Evolutionary conservation across 2,888 invertebrate genomes (phyloP), one percentile per base, ranked within the genome.

Genomic region (Oxyscelio sp.): DNA sequence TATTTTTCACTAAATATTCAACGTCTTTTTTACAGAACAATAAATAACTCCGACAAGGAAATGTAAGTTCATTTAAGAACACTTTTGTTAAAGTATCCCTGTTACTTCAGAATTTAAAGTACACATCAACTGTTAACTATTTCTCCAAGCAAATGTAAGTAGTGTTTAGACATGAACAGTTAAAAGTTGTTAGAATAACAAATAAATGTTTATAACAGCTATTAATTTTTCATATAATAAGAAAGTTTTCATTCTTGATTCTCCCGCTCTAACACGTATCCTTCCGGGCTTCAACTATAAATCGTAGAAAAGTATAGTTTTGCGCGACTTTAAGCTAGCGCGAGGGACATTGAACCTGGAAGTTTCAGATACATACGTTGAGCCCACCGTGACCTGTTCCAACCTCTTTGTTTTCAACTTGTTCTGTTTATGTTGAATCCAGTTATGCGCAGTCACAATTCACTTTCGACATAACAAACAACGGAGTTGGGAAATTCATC

Each of bases 401-500:
- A 45, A 61, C 54, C 68, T 45, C 80, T 66, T 80, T 80, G 66
- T 80, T 80, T 80, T 45, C 54, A 54, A 68, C 66, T 68, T 40
- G 73, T 19, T 48, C 17, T 34, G 61, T 52, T 50, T 58, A 27
- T 56, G 52, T 45, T 27, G 56, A 50, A 56, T 56, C 56, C 56
- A 65, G 73, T 70, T 73, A 43, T 52, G 54, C 59, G 40, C 80
- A 38, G 66, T 66, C 65, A 80, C 80, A 80, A 80, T 73, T 80
- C 80, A 80, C 80, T 80, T 80, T 80, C 73, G 80, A 74, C 80
- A 54, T 21, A 74, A 74, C 73, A 80, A 80, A 80, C 73, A 74
- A 73, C 73, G 6, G 59, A 66, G 66, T 79, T 71, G 73, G 58
- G 65, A 43, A 73, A 80, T 80, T 66, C 80, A 59, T 74, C 74